These are phyloP conservation scores for Cosmopolites sordidus DNA, from an alignment of 2,888 invertebrate genomes.

Conservation along the genomic window DNA sequence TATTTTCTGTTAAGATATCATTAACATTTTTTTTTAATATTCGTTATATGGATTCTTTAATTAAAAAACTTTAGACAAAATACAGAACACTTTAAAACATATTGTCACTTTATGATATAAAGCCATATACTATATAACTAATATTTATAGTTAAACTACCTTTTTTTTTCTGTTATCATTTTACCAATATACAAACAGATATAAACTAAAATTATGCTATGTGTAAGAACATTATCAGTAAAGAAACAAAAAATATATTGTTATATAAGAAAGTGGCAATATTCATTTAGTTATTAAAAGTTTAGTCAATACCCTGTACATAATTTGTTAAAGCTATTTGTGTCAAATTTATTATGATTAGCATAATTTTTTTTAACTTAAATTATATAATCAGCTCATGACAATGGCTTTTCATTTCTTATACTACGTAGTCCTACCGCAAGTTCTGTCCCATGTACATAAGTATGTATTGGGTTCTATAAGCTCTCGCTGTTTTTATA, in stretches of 20 bases:
- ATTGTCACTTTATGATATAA: conserved; percentile 2
- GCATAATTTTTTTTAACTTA: conserved; percentile 36
- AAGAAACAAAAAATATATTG: not conserved
- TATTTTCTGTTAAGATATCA: not conserved
- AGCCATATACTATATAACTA: conserved; percentile 1
- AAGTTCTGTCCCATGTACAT: too few relatives aligned
- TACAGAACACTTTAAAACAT: not conserved
- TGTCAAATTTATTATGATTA: conserved; percentile 37
- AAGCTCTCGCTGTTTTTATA: too few relatives aligned
- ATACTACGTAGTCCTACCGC: too few relatives aligned
- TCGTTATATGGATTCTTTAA: too few relatives aligned
- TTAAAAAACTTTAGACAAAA: too few relatives aligned
- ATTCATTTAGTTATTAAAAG: conserved; percentile 13
- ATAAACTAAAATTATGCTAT: too few relatives aligned
- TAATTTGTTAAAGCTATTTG: conserved; percentile 35
- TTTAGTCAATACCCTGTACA: conserved; percentile 34
- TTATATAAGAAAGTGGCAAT: conserved; percentile 1
- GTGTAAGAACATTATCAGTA: too few relatives aligned
- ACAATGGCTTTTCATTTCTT: too few relatives aligned
- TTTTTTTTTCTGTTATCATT: not conserved
- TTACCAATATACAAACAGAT: not conserved
- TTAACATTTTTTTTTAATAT: too few relatives aligned
- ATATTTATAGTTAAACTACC: not conserved
- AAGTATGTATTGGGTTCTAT: too few relatives aligned
- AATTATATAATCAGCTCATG: conserved; percentile 32